These are phyloP conservation scores for Nestor notabilis DNA, from an alignment of 2,113 vertebrate species.

Conservation along the genomic window DNA sequence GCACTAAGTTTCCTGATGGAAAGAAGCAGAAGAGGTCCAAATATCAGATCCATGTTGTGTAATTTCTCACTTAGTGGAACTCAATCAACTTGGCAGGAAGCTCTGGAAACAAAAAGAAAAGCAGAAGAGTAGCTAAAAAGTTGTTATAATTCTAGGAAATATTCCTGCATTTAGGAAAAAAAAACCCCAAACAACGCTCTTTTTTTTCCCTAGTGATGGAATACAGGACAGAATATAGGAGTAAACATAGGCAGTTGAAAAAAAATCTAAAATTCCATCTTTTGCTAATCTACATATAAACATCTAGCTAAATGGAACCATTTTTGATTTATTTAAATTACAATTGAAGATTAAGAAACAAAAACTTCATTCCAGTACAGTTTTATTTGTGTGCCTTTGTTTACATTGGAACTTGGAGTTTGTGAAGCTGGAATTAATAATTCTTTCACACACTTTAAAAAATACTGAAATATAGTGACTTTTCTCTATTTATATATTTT, in stretches of 20 bases:
- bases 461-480: neutral
- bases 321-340: neutral
- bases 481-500: rapidly evolving
- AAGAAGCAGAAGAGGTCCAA: neutral
- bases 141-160: neutral
- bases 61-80: neutral
- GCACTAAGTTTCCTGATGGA: neutral
- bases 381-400: neutral
- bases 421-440: neutral
- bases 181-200: rapidly evolving
- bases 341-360: neutral
- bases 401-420: neutral
- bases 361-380: neutral
- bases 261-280: neutral
- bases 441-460: neutral
- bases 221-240: neutral
- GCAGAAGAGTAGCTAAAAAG: neutral
- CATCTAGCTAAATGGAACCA: neutral
- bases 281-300: neutral
- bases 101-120: neutral
- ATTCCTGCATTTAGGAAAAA: neutral
- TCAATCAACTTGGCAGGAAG: neutral
- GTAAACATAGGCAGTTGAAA: neutral
- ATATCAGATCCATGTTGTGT: neutral
- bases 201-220: neutral